Evolutionary conservation across 2,113 vertebrate species (phyloP), one percentile per base, ranked within the genome.

Genomic region (Motacilla tschutschensis): DNA sequence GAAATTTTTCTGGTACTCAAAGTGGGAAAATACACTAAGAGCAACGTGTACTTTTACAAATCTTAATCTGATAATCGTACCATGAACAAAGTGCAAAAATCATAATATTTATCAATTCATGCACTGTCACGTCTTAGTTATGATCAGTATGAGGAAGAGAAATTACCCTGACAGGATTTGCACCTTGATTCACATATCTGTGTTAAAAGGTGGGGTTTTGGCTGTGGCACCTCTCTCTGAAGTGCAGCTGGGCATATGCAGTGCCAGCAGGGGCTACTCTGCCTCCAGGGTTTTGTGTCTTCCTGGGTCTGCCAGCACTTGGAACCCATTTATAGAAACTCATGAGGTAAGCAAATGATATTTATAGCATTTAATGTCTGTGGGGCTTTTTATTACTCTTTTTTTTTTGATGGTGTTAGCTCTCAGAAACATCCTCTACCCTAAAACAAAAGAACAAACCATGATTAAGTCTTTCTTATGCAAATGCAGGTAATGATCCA

Each of bases 291-390:
- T 16, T 85, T 38, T 53, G 12, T 12, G 79, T 82, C 55, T 83
- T n/a, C 41, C 3, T 57, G 16, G 20, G 2, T 47, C 29, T 91
- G 58, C 74, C 79, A 90, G 46, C 22, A 14, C n/a, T 87, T 53
- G 13, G 10, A 50, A 50, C 11, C 60, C 47, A 31, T 19, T 63
- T 71, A 83, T 83, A 79, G 87, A 26, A 82, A 83, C 20, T 33
- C 3, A 22, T 83, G 71, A 84, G 46, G 57, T 38, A 35, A 95
- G 83, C 47, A 83, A 77, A 64, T 60, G 65, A 33, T 94, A 93
- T 89, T 93, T 89, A 83, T 90, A 73, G 66, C 21, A 17, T 41
- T 35, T 12, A 35, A 21, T 17, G 10, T 17, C 16, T 36, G 18
- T 29, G 70, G 72, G 17, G 12, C 3, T 0, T 31, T 88, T 14